Evolutionary conservation across 1,140 invertebrate species (phyloP), one percentile per base, ranked within the genome.

Genomic region (Drosophila eugracilis): DNA sequence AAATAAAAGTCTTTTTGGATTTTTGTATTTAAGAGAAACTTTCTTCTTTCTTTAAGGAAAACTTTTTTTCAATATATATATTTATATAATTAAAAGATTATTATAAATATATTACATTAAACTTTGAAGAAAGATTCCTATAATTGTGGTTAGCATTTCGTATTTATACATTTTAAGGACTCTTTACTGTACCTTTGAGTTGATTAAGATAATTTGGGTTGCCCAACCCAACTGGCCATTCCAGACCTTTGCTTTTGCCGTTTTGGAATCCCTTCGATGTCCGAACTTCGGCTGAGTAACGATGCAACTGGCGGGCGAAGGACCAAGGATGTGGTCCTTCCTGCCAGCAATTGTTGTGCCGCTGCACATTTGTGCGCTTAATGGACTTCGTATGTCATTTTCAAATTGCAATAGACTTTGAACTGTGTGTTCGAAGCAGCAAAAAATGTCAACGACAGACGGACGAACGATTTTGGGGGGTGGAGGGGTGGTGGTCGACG

Each of bases 341-440:
- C 59, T 47, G 39, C 54, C 5, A 26, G 69, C 53, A 72, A 54
- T 69, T 69, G 65, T 69, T 69, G 62, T 67, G 78, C 28, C 74
- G 63, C 54, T 80, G 77, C 58, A 76, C 74, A 76, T 76, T 78
- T 81, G 78, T 72, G 80, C 63, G 70, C 83, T 88, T 86, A 86
- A 86, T 86, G 83, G 83, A 86, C 83, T 86, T 86, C 83, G 83
- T 86, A 86, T 86, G 83, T 86, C 83, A 86, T 86, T 86, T 86
- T 86, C 83, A 88, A 86, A 86, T 86, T 86, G 83, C 83, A 86
- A 88, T 86, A 81, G 83, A 86, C 83, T 88, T 81, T 75, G 59
- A 73, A 67, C 65, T 26, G 55, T 26, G 55, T 69, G 53, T 17
- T 47, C 53, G 69, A 63, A 60, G 62, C 66, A 74, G 71, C n/a